Percentiles rank a stretch among this genome's conserved stretches.
phyloP scores from a whole-genome alignment of 2,888 invertebrate species.

The Polyommatus iphigenia region DNA sequence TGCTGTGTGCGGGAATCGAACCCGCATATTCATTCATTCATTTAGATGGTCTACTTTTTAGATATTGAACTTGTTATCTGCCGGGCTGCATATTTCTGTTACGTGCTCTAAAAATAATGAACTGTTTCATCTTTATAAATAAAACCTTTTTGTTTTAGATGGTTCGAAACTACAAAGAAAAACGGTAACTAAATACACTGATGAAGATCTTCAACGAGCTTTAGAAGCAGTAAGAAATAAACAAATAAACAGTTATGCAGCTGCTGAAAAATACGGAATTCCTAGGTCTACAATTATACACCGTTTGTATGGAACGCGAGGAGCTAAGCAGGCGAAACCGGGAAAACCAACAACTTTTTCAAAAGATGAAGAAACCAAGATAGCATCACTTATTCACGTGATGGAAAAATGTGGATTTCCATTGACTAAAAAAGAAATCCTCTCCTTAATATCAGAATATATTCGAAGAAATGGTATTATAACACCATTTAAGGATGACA shows the following conservation, averaged over 20 bases:
- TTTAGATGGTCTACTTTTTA: too few relatives aligned
- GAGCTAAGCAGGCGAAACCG: slow-evolving; percentile 8
- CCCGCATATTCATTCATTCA: too few relatives aligned
- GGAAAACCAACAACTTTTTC: slow-evolving; percentile 12
- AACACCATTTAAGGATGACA: slow-evolving; percentile 35
- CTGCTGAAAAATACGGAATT: neutral
- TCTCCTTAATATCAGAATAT: neutral
- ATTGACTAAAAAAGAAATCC: slow-evolving; percentile 6
- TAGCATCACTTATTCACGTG: slow-evolving; percentile 8
- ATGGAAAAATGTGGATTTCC: slow-evolving; percentile 21
- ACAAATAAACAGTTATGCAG: slow-evolving; percentile 13
- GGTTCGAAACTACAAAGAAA: slow-evolving; percentile 36
- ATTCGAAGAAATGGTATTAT: slow-evolving; percentile 8
- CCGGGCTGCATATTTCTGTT: too few relatives aligned
- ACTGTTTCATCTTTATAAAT: too few relatives aligned
- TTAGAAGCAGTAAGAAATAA: slow-evolving; percentile 36
- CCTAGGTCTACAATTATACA: slow-evolving; percentile 3
- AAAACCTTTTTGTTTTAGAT: slow-evolving; percentile 19
- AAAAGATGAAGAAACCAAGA: neutral
- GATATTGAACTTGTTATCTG: too few relatives aligned
- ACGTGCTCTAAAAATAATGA: too few relatives aligned
- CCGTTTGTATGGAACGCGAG: neutral
- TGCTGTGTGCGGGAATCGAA: too few relatives aligned
- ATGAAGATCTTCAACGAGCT: slow-evolving; percentile 36
- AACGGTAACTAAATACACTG: slow-evolving; percentile 36